Percentiles rank a stretch among this genome's conserved stretches.
Conservation (phyloP, 2,888 invertebrate species). For the Mesopsocus fuscifrons region DNA sequence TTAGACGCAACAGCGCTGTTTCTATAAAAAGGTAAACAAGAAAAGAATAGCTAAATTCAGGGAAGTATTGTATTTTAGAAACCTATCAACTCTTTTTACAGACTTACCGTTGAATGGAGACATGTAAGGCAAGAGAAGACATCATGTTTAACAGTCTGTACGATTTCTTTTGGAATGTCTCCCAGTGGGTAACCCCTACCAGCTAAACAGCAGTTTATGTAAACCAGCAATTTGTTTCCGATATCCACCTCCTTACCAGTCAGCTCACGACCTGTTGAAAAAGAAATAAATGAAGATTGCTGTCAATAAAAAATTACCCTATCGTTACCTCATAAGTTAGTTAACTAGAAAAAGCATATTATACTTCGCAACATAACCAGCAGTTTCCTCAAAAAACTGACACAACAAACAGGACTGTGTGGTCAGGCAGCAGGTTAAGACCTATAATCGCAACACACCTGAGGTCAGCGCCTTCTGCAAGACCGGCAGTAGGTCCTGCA, state of each 20-base stretch:
- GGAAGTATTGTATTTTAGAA: too few species aligned
- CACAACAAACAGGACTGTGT: too few species aligned
- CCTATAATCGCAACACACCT: too few species aligned
- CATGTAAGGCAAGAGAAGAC: slow-evolving; percentile 49
- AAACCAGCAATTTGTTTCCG: slow-evolving; percentile 70
- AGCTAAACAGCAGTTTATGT: slow-evolving; percentile 72
- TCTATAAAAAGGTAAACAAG: too few species aligned
- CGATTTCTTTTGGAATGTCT: slow-evolving; percentile 39
- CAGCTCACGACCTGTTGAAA: slow-evolving; percentile 19
- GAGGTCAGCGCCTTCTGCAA: slow-evolving; percentile 27
- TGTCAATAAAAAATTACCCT: not conserved
- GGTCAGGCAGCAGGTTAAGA: too few species aligned
- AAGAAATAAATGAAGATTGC: not conserved
- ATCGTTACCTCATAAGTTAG: too few species aligned
- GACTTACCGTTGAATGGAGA: slow-evolving; percentile 27
- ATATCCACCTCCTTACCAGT: slow-evolving; percentile 28
- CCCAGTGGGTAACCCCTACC: slow-evolving; percentile 68
- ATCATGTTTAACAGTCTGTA: slow-evolving; percentile 49
- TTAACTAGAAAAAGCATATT: slow-evolving; percentile 5
- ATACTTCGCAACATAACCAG: too few species aligned
- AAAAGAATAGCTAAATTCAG: too few species aligned
- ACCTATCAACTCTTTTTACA: too few species aligned
- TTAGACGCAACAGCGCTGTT: too few species aligned
- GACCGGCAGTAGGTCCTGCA: slow-evolving; percentile 43
- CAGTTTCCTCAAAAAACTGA: too few species aligned